Base-by-base conservation (phyloP, 2,797 vertebrate species). In the Gadopsis bispinosus region DNA sequence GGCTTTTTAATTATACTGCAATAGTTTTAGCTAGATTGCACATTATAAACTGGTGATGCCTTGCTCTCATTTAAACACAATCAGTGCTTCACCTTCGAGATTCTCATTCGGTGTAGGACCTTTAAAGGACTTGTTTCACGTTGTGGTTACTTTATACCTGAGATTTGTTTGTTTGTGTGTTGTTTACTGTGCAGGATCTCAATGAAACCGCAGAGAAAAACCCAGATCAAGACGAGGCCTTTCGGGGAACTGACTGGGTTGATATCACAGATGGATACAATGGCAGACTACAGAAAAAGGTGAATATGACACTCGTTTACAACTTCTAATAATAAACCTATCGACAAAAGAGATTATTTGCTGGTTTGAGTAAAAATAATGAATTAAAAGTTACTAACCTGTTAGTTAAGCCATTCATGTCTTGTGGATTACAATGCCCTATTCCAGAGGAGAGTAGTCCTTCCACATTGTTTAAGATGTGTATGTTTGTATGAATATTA, bases 171-270 rank as follows among this genome's bases (percentile, higher is more conserved):
- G 45, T 83, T 81, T 68, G 77, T 87, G 79, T 70, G 33, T 83
- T 88, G 8, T 77, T 79, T 87, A 67, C 75, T 84, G 51, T 90
- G 70, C 91, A 99, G 98, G 94, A 91, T 68, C 95, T 98, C 71
- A 90, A 84, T 62, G 83, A 97, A 93, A 94, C 92, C 61, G 91
- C 95, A 74, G 97, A 97, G 75, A 89, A 88, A 64, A 80, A 73
- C 76, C 82, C 95, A 1, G 96, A 96, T 4, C 86, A 88, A 88
- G 97, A 97, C 16, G 96, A 94, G 51, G 92, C 94, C 79, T 97
- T 97, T 77, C 89, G 77, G 85, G 97, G 96, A 81, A 99, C 98
- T 5, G 95, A 96, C n/a, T 99, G 98, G 98, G 75, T 88, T 55
- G 97, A 99, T 95, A 88, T 99, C 80, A 96, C 96, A 62, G 95